Percentiles rank a stretch among this genome's conserved stretches.
These are phyloP conservation scores for Malurus splendens DNA, from an alignment of 2,797 vertebrate species.

Conservation along the genomic window DNA sequence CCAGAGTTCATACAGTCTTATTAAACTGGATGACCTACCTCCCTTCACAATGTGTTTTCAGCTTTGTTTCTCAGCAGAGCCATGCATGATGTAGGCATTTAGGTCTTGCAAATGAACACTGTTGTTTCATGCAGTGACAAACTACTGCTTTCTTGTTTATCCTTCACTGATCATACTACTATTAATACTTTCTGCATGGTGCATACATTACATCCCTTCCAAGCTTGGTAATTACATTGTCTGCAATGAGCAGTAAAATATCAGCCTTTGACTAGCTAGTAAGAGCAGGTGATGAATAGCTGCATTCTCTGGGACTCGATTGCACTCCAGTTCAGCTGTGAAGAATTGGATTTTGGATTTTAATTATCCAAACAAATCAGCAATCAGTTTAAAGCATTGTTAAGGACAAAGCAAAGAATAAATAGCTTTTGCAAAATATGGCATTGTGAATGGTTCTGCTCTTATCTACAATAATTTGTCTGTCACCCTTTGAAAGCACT, in stretches of 20 bases:
- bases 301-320: not conserved
- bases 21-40: not conserved
- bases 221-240: not conserved
- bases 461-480: not conserved
- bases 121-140: not conserved
- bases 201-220: not conserved
- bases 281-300: not conserved
- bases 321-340: not conserved
- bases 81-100: rapidly evolving
- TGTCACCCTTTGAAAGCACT: not conserved
- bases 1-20: not conserved
- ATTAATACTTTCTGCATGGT: not conserved
- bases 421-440: not conserved
- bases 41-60: not conserved
- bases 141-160: not conserved
- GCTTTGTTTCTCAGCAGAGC: not conserved
- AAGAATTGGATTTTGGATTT: not conserved
- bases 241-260: not conserved
- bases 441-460: not conserved
- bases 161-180: not conserved
- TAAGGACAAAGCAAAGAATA: not conserved
- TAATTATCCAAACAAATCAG: conserved; percentile 12
- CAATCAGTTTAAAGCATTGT: not conserved
- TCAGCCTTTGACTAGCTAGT: not conserved
- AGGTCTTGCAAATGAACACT: not conserved